Conservation (phyloP, 2,797 vertebrate species). For the Spinus pinus region DNA sequence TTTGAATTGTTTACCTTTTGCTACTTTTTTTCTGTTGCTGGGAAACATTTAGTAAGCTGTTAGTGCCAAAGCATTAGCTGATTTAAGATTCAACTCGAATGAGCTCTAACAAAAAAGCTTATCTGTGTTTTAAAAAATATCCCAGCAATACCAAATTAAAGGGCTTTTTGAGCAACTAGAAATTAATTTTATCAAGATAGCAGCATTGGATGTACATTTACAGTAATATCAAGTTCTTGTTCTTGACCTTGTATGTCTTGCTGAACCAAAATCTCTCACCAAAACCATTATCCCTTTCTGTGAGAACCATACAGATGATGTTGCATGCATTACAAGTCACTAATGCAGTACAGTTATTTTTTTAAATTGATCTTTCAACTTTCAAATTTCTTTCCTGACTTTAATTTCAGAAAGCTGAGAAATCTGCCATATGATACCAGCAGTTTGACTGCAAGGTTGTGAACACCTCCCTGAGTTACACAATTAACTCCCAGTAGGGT, state of each 20-base stretch:
- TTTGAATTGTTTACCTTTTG: slow-evolving; percentile 3
- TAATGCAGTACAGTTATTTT: background rate
- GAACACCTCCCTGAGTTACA: background rate
- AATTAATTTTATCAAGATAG: background rate
- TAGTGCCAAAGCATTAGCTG: background rate
- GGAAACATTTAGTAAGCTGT: slow-evolving; percentile 62
- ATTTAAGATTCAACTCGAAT: slow-evolving; percentile 8
- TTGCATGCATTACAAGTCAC: background rate
- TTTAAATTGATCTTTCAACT: background rate
- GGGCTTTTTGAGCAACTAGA: background rate
- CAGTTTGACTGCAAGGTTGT: background rate
- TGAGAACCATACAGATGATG: background rate
- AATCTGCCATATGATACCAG: background rate
- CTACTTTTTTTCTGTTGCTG: slow-evolving; percentile 60
- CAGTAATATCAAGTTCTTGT: background rate
- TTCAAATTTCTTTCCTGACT: background rate
- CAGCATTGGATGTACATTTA: background rate
- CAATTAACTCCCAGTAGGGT: background rate
- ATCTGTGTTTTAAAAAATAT: background rate
- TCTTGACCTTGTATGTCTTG: background rate
- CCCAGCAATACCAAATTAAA: background rate
- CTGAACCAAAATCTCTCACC: background rate
- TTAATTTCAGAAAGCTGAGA: background rate
- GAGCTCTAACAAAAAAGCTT: background rate
- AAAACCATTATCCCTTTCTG: background rate